Evolutionary conservation across 2,888 invertebrate species (phyloP).

Genomic region (Caenorhabditis sp.): DNA sequence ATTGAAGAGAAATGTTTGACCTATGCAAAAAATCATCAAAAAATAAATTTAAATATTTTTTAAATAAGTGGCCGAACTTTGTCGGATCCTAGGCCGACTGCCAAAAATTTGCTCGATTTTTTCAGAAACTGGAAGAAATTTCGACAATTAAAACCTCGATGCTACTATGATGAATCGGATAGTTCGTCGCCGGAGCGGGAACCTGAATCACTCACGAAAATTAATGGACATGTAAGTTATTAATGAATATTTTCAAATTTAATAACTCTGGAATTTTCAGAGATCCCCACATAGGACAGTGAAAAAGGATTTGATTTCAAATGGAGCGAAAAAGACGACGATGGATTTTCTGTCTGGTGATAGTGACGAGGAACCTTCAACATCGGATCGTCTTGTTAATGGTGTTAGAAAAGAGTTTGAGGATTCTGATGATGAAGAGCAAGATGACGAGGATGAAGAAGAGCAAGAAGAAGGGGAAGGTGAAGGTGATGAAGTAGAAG

Average conservation of each 20-base stretch:
- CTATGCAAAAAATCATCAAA: too few species aligned
- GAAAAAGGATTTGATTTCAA: neutral
- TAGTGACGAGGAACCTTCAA: too few species aligned
- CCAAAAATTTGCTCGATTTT: neutral
- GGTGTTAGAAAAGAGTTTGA: neutral
- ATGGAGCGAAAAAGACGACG: neutral
- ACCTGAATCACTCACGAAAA: neutral
- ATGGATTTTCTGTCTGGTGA: too few species aligned
- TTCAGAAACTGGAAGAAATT: neutral
- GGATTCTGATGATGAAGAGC: neutral
- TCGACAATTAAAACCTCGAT: neutral
- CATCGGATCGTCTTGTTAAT: neutral
- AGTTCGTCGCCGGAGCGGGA: neutral
- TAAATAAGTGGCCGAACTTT: too few species aligned
- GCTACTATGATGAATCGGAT: neutral
- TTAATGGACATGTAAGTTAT: neutral
- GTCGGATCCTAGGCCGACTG: too few species aligned
- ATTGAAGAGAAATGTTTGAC: too few species aligned
- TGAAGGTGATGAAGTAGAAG: neutral
- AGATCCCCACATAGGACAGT: neutral
- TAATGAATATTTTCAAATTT: neutral
- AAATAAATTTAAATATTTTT: too few species aligned
- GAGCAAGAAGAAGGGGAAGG: neutral
- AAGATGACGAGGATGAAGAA: constrained; percentile 1
- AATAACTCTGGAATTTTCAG: neutral